Evolutionary conservation across 1,140 invertebrate species (phyloP).

Genomic region (Zeugodacus cucurbitae): DNA sequence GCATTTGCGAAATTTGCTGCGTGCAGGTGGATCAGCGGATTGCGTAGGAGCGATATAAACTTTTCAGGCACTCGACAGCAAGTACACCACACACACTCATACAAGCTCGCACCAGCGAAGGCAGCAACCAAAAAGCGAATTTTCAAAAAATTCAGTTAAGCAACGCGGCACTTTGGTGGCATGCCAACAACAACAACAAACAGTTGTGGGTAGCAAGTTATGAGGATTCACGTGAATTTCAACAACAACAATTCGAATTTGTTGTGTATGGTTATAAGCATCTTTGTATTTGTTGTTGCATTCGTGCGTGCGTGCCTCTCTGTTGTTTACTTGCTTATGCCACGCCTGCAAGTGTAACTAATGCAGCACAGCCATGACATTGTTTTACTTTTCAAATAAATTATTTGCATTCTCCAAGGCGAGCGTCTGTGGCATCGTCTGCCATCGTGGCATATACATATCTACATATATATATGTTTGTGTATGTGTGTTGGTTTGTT

Average conservation of each 20-base stretch:
- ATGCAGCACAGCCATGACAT: neutral
- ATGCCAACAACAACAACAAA: neutral
- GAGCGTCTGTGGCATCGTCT: conserved; percentile 1
- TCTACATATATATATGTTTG: neutral
- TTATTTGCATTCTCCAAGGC: neutral
- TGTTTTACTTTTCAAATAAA: conserved; percentile 34
- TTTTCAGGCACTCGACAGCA: neutral
- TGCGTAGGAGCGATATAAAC: neutral
- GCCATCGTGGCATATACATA: neutral
- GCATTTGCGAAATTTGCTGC: neutral
- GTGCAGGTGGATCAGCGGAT: neutral
- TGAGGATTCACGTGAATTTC: neutral
- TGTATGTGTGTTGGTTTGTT: neutral
- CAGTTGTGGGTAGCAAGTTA: neutral
- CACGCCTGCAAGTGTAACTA: conserved; percentile 10
- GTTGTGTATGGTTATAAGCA: neutral
- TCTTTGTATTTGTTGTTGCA: neutral
- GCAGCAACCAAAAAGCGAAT: neutral
- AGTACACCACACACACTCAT: neutral
- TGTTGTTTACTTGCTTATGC: no score
- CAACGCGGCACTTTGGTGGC: neutral
- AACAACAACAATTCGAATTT: neutral
- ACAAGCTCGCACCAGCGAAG: neutral
- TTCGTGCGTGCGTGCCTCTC: neutral
- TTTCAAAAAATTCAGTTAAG: neutral